Percentiles rank a stretch among this genome's conserved stretches.
These are phyloP conservation scores for Poecilia wingei DNA, from an alignment of 2,797 vertebrate species.

Conservation along the genomic window DNA sequence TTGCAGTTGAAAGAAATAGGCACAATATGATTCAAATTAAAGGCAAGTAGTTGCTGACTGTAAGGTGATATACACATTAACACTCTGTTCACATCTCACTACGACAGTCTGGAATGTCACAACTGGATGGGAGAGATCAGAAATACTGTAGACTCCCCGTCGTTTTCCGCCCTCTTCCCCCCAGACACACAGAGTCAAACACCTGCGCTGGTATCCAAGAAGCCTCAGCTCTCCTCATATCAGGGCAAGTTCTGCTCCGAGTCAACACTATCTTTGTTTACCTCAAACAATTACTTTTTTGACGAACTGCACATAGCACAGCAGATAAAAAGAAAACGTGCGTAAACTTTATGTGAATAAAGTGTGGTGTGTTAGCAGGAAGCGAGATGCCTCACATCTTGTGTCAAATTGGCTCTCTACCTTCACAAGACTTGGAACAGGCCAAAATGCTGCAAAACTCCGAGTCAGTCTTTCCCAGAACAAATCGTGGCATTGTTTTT, in stretches of 20 bases:
- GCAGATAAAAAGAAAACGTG: neutral
- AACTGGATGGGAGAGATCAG: conserved; percentile 32
- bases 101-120: conserved; percentile 64
- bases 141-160: conserved; percentile 28
- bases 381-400: neutral
- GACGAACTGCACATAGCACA: neutral
- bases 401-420: neutral
- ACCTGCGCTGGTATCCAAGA: neutral
- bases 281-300: neutral
- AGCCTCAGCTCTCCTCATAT: neutral
- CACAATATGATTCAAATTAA: neutral
- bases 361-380: neutral
- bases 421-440: neutral
- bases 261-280: neutral
- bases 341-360: too few species aligned
- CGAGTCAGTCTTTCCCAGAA: neutral
- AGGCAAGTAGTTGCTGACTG: conserved; percentile 15
- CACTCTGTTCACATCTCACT: conserved; percentile 37
- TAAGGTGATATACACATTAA: conserved; percentile 41
- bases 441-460: neutral
- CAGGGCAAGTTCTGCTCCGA: neutral
- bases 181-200: neutral
- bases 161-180: too few species aligned
- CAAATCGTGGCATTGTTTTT: neutral
- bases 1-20: neutral